phyloP scores from a whole-genome alignment of 2,797 vertebrate genomes.

The Champsocephalus gunnari region DNA sequence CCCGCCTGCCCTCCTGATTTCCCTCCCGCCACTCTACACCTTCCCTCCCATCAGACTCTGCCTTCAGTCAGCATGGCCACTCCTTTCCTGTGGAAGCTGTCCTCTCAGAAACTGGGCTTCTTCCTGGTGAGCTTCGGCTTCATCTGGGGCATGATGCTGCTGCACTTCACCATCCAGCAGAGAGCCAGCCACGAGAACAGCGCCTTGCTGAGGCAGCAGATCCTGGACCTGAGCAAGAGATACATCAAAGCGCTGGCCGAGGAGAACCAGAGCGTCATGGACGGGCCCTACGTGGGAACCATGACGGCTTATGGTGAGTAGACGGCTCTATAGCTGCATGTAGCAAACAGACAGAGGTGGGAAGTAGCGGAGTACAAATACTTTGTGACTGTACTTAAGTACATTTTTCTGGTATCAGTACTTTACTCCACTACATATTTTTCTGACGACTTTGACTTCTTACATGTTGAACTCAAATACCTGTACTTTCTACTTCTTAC shows the following conservation, averaged over 20 bases:
- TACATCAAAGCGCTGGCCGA: conserved; percentile 98
- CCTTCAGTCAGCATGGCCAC: conserved; percentile 87
- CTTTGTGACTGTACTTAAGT: no score
- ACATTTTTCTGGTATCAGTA: no score
- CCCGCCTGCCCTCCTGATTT: conserved; percentile 74
- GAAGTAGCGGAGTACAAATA: no score
- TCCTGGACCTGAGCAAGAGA: conserved; percentile 98
- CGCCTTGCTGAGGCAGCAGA: conserved; percentile 95
- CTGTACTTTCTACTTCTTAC: no score
- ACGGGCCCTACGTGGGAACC: conserved; percentile 97
- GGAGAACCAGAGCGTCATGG: conserved; percentile 97
- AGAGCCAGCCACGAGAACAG: conserved; percentile 96
- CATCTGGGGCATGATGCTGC: conserved; percentile 99
- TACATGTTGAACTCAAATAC: no score
- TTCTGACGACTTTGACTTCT: accelerated
- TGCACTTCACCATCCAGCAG: conserved; percentile 99
- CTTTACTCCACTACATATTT: no score
- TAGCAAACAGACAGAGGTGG: no score
- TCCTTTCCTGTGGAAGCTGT: conserved; percentile 96
- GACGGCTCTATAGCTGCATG: accelerated
- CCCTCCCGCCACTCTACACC: conserved; percentile 12
- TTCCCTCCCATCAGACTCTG: conserved; percentile 6
- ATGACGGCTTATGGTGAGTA: conserved; percentile 98
- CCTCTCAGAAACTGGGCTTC: conserved; percentile 98
- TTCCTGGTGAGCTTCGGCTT: conserved; percentile 99